Conservation (phyloP, 2,888 invertebrate species). For the Exocentrus adspersus region DNA sequence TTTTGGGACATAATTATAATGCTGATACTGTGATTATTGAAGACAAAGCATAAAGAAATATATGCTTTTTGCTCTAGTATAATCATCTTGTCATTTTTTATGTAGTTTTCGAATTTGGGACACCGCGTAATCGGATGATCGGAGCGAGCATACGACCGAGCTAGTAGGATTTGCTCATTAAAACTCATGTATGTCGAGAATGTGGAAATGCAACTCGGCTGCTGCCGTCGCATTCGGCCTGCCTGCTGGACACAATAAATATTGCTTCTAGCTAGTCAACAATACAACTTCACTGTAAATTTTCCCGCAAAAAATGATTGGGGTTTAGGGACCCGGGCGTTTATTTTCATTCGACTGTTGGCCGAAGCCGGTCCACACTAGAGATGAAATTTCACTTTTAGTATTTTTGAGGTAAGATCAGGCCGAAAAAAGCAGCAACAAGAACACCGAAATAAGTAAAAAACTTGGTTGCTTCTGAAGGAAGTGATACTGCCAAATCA, state of each 20-base stretch:
- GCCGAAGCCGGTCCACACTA: background rate
- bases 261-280: conserved; percentile 62
- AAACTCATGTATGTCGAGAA: conserved; percentile 63
- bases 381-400: too few relatives aligned
- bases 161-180: conserved; percentile 61
- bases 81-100: too few relatives aligned
- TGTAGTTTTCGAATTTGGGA: conserved; percentile 18
- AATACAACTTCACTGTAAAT: conserved; percentile 60
- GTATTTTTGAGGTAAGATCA: too few relatives aligned
- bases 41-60: too few relatives aligned
- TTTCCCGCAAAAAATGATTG: conserved; percentile 61
- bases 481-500: too few relatives aligned
- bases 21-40: too few relatives aligned
- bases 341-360: too few relatives aligned
- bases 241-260: conserved; percentile 63
- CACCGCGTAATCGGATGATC: conserved; percentile 47
- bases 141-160: conserved; percentile 45
- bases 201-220: conserved; percentile 63
- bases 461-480: too few relatives aligned
- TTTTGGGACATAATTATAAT: too few relatives aligned
- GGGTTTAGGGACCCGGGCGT: conserved; percentile 54
- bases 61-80: too few relatives aligned
- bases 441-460: too few relatives aligned
- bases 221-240: conserved; percentile 61
- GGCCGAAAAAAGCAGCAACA: too few relatives aligned